Evolutionary conservation across 2,113 vertebrate genomes (phyloP).

Genomic region (Gopherus evgoodei): DNA sequence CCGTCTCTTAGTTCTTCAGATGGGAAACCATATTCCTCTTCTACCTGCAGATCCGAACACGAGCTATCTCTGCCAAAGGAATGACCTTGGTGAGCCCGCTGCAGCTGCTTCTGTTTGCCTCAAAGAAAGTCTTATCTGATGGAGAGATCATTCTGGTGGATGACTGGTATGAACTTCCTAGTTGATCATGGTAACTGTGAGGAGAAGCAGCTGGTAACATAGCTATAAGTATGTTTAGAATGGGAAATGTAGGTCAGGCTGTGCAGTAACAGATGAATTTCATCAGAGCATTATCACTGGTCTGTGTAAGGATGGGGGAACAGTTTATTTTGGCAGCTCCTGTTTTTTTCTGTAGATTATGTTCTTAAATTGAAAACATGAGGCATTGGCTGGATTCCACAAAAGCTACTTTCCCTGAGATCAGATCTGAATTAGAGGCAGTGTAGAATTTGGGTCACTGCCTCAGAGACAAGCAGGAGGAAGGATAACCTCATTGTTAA

Average conservation of each 20-base stretch:
- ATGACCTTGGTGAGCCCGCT: constrained; percentile 96
- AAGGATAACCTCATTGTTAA: background rate
- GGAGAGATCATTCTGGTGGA: constrained; percentile 89
- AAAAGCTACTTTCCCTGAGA: background rate
- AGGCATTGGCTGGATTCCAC: background rate
- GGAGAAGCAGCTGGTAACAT: background rate
- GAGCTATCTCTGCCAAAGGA: constrained; percentile 96
- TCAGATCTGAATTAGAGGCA: background rate
- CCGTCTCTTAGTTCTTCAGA: background rate
- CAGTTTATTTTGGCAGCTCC: background rate
- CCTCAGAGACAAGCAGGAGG: background rate
- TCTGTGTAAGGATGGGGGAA: background rate
- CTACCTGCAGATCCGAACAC: constrained; percentile 89
- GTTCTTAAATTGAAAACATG: background rate
- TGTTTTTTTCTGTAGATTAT: background rate
- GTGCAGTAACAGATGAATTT: rapidly evolving
- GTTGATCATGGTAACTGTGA: background rate
- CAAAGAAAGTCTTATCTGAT: constrained; percentile 90
- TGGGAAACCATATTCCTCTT: background rate
- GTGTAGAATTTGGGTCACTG: background rate
- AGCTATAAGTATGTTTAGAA: rapidly evolving
- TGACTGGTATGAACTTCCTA: constrained; percentile 86
- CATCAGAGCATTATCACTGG: background rate
- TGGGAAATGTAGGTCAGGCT: background rate
- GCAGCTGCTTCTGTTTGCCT: constrained; percentile 94